phyloP scores from a whole-genome alignment of 2,888 invertebrate species.

The Eugnorisma glareosa region DNA sequence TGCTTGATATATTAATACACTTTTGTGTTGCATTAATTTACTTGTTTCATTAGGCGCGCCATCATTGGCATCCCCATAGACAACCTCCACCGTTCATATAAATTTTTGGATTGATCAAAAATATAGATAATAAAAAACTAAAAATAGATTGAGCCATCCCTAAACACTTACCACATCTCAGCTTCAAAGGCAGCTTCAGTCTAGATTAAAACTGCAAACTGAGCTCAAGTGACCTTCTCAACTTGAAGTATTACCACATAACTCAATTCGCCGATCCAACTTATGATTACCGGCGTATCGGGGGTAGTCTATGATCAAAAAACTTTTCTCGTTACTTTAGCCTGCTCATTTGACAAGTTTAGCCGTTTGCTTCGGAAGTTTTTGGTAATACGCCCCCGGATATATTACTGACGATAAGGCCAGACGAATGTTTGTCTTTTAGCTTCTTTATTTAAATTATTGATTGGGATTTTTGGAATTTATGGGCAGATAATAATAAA shows the following conservation, averaged over 20 bases:
- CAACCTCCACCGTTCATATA: too few species aligned
- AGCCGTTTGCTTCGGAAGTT: constrained; percentile 71
- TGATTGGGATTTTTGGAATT: neutral
- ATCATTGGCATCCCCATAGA: too few species aligned
- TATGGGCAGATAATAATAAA: too few species aligned
- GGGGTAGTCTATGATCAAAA: constrained; percentile 79
- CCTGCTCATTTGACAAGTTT: constrained; percentile 83
- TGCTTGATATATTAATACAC: too few species aligned
- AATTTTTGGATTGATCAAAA: too few species aligned
- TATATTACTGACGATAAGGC: constrained; percentile 65
- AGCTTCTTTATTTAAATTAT: constrained; percentile 62
- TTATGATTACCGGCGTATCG: constrained; percentile 75
- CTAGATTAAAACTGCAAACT: constrained; percentile 57
- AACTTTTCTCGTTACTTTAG: constrained; percentile 84
- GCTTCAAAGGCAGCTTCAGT: neutral
- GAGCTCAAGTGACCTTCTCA: constrained; percentile 48
- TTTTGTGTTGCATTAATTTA: too few species aligned
- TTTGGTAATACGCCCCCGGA: constrained; percentile 68
- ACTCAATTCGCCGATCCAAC: constrained; percentile 78
- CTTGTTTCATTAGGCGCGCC: too few species aligned
- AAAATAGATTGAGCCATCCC: too few species aligned
- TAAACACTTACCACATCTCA: neutral
- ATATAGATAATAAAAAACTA: too few species aligned
- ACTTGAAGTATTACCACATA: constrained; percentile 64
- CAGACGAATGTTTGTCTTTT: constrained; percentile 41